These are phyloP conservation scores for Drosophila subsilvestris DNA, from an alignment of 2,888 invertebrate genomes.

Conservation along the genomic window DNA sequence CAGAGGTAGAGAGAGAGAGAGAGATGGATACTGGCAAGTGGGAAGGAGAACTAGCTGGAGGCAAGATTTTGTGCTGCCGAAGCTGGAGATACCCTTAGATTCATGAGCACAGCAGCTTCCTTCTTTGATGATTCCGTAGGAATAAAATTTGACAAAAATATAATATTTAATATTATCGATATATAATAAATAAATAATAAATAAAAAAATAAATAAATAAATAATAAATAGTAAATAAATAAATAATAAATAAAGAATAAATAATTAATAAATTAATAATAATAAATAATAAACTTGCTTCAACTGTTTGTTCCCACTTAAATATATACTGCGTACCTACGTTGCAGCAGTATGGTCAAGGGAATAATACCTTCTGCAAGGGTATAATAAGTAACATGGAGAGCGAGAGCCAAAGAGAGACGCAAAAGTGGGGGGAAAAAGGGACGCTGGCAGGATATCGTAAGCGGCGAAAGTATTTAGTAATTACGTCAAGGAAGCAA, in stretches of 20 bases:
- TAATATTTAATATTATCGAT: no score
- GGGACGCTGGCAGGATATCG: slow-evolving; percentile 43
- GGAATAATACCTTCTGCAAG: not conserved
- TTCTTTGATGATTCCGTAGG: not conserved
- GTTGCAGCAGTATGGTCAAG: not conserved
- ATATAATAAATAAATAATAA: no score
- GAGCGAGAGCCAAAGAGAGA: slow-evolving; percentile 11
- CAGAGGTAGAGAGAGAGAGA: slow-evolving; percentile 10
- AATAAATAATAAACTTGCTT: no score
- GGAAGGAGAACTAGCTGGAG: no score
- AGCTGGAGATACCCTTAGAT: not conserved
- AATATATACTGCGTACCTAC: no score
- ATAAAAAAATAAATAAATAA: no score
- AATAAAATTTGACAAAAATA: no score
- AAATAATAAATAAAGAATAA: no score
- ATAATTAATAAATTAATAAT: no score
- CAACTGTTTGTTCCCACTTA: no score
- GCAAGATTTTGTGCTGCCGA: not conserved
- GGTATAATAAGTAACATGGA: slow-evolving; percentile 62
- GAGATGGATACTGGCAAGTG: not conserved
- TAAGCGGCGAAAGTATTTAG: slow-evolving; percentile 74
- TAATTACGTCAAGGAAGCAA: slow-evolving; percentile 67
- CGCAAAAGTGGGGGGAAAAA: slow-evolving; percentile 37
- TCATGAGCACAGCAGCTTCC: slow-evolving; percentile 7
- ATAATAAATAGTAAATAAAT: no score